Evolutionary conservation across 2,113 vertebrate genomes (phyloP).

Genomic region (Boulengeromyrus knoepffleri): DNA sequence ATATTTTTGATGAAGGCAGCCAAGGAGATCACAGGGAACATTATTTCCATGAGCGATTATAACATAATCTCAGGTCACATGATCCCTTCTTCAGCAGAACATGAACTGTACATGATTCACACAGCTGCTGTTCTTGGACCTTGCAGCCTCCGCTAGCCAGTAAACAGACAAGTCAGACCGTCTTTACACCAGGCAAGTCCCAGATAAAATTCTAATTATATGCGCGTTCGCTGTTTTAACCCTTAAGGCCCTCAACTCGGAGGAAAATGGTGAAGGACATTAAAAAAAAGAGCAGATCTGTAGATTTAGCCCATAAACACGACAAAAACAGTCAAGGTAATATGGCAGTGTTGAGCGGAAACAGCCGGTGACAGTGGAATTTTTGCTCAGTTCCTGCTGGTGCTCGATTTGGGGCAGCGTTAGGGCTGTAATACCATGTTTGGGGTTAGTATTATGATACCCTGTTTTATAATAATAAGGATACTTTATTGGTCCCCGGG

Average conservation of each 20-base stretch:
- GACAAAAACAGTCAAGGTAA: not conserved
- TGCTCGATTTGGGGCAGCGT: not conserved
- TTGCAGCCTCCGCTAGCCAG: not conserved
- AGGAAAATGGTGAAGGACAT: not conserved
- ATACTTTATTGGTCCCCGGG: not conserved
- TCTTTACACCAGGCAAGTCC: not conserved
- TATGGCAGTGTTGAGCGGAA: not conserved
- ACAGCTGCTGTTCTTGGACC: not conserved
- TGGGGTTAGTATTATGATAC: not conserved
- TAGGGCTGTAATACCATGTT: not conserved
- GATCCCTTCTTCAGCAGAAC: not conserved
- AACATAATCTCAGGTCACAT: not conserved
- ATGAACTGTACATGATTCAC: not conserved
- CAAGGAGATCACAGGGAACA: not conserved
- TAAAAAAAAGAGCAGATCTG: not conserved
- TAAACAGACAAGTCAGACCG: not conserved
- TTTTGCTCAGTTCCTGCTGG: not conserved
- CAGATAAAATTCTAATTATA: not conserved
- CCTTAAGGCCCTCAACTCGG: not conserved
- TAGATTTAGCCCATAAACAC: not conserved
- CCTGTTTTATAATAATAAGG: not conserved
- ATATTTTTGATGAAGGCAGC: not conserved
- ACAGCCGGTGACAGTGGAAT: not conserved
- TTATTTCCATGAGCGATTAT: not conserved
- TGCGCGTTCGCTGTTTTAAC: not conserved